Conservation (phyloP, 2,113 vertebrate species). For the Suricata suricatta region DNA sequence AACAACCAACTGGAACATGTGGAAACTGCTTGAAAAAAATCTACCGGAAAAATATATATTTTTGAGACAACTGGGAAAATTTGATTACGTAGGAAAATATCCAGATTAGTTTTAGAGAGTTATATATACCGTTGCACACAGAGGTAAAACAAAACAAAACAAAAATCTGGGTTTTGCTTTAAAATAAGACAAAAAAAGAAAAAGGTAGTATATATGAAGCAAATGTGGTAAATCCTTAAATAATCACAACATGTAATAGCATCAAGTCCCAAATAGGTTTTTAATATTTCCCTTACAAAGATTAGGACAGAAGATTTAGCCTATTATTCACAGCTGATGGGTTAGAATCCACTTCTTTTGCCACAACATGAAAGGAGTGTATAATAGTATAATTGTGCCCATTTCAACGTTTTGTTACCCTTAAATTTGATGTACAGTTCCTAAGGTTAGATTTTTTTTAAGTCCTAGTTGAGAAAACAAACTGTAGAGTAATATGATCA, state of each 20-base stretch:
- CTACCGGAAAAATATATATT: background rate
- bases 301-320: background rate
- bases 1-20: background rate
- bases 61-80: background rate
- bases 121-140: background rate
- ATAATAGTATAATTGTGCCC: background rate
- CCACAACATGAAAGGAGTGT: background rate
- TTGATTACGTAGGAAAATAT: background rate
- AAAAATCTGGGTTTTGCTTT: background rate
- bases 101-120: background rate
- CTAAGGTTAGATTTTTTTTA: background rate
- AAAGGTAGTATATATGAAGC: background rate
- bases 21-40: background rate
- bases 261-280: background rate
- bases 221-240: background rate
- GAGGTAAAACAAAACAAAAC: background rate
- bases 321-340: background rate
- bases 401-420: background rate
- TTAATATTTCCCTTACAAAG: background rate
- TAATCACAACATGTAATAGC: background rate
- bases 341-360: background rate
- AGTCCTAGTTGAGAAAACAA: background rate
- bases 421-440: background rate
- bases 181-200: background rate
- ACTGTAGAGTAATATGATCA: background rate